Conservation (phyloP, 92 coral and sea anemone species). For the Paramuricea clavata region DNA sequence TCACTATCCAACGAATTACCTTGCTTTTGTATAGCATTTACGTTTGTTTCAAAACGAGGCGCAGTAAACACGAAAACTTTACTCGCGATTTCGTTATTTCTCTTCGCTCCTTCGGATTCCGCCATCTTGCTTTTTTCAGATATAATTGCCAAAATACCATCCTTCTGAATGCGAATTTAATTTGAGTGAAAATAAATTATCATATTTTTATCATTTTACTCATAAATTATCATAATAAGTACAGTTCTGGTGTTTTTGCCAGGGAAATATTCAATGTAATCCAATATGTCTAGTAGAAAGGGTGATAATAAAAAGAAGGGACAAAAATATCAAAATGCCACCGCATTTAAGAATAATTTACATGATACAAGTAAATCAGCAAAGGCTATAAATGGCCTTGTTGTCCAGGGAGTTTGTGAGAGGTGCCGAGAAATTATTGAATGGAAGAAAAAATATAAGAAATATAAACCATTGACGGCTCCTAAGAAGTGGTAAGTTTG, state of each 20-base stretch:
- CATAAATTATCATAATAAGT: neutral
- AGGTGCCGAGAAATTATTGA: slow-evolving; percentile 89
- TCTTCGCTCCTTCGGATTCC: neutral
- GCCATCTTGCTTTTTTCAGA: slow-evolving; percentile 17
- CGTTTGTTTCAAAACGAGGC: slow-evolving; percentile 11
- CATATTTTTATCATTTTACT: too few relatives aligned
- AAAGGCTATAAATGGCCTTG: slow-evolving; percentile 76
- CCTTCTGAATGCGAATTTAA: slow-evolving; percentile 2
- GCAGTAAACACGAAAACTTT: slow-evolving; percentile 27
- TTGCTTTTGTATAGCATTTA: neutral
- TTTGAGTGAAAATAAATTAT: neutral
- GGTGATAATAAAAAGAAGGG: slow-evolving; percentile 81
- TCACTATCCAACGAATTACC: neutral
- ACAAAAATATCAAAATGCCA: slow-evolving; percentile 84
- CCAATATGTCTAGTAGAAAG: slow-evolving; percentile 77
- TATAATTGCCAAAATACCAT: neutral
- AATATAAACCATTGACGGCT: slow-evolving; percentile 89
- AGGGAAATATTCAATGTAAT: neutral
- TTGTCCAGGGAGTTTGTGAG: slow-evolving; percentile 89
- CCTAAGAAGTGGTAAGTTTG: slow-evolving; percentile 88
- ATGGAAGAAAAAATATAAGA: slow-evolving; percentile 92
- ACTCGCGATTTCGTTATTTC: neutral
- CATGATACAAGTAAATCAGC: slow-evolving; percentile 82
- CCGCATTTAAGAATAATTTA: slow-evolving; percentile 82
- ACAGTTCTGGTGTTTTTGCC: neutral